Evolutionary conservation across 2,797 vertebrate species (phyloP).

Genomic region (Hydrophis major): DNA sequence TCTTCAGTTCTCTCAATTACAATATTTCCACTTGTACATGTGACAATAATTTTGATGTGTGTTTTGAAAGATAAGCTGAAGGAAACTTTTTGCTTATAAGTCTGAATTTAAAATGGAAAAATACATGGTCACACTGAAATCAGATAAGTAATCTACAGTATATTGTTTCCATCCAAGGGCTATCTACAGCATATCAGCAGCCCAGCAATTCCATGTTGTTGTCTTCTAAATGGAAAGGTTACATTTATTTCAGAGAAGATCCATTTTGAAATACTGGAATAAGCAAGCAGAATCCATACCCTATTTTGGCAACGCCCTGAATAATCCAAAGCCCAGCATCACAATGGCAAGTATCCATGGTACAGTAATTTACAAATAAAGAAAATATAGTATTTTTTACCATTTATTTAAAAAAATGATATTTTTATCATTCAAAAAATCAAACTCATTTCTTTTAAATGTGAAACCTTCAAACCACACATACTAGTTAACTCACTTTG

Average conservation of each 20-base stretch:
- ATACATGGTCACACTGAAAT: neutral
- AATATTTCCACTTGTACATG: neutral
- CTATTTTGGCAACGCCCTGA: neutral
- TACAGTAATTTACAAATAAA: neutral
- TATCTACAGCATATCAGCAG: neutral
- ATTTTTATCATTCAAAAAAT: neutral
- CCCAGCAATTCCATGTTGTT: neutral
- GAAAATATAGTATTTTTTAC: neutral
- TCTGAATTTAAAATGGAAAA: constrained; percentile 12
- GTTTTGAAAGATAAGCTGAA: neutral
- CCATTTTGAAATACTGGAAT: neutral
- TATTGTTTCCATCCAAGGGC: neutral
- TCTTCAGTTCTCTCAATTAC: neutral
- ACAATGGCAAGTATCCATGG: neutral
- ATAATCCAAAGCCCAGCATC: neutral
- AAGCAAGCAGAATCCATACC: neutral
- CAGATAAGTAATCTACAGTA: neutral
- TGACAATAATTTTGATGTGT: neutral
- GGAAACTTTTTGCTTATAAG: neutral
- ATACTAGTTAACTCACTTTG: neutral
- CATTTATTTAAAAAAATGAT: neutral
- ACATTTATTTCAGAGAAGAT: neutral
- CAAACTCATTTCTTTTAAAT: neutral
- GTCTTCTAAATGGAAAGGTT: neutral
- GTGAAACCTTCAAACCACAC: neutral